phyloP scores from a whole-genome alignment of 2,113 vertebrate species.

The Rafetus swinhoei region DNA sequence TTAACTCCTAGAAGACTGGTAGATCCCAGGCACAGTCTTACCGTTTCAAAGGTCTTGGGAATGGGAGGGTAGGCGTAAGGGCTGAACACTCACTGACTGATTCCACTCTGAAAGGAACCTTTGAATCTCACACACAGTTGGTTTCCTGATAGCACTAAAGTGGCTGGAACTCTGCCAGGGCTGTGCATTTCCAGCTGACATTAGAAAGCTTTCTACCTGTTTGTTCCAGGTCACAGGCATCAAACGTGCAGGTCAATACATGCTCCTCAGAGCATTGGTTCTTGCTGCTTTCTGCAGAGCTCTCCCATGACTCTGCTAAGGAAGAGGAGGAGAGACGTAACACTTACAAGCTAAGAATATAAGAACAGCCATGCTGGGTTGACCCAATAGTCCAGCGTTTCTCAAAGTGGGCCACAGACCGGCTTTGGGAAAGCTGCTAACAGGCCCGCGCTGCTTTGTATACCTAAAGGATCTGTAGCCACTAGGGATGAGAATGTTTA shows the following conservation, averaged over 20 bases:
- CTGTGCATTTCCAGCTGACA: not conserved
- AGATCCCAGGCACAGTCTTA: not conserved
- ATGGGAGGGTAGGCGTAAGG: not conserved
- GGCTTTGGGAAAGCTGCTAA: no score
- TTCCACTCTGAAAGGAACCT: not conserved
- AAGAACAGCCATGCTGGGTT: not conserved
- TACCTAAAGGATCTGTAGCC: no score
- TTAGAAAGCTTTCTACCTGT: constrained; percentile 65
- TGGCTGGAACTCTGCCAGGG: not conserved
- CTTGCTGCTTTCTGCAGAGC: not conserved
- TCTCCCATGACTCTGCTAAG: constrained; percentile 48
- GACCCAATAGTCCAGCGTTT: not conserved
- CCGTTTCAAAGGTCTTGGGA: not conserved
- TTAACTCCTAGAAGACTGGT: not conserved
- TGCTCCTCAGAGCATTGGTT: constrained; percentile 70
- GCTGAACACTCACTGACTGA: not conserved
- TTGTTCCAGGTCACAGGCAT: constrained; percentile 74
- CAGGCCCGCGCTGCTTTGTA: no score
- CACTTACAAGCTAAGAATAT: not conserved
- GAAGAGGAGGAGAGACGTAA: not conserved
- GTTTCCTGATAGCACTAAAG: not conserved
- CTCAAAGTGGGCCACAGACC: no score
- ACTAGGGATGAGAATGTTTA: no score
- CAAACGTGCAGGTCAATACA: constrained; percentile 73
- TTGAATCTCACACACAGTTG: not conserved